Evolutionary conservation across 2,888 invertebrate genomes (phyloP).

Genomic region (Sesia bembeciformis): DNA sequence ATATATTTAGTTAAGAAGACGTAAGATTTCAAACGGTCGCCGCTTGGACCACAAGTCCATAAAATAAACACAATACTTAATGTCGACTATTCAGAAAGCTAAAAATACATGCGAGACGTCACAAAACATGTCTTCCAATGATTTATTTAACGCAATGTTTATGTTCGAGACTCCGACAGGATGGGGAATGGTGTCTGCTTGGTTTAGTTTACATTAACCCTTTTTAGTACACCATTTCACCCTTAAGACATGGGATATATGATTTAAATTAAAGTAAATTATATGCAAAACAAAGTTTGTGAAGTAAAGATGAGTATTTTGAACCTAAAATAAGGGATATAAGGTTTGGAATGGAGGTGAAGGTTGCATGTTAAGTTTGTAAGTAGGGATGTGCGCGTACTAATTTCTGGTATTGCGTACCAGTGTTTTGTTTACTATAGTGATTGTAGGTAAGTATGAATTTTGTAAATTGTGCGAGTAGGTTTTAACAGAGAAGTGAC

Average conservation of each 20-base stretch:
- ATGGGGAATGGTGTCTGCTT: constrained; percentile 36
- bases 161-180: constrained; percentile 27
- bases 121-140: constrained; percentile 53
- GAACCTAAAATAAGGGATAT: not conserved
- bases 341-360: not conserved
- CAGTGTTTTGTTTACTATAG: too few relatives aligned
- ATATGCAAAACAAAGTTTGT: not conserved
- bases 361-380: not conserved
- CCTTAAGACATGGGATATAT: constrained; percentile 6
- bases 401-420: too few relatives aligned
- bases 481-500: too few relatives aligned
- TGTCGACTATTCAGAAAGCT: constrained; percentile 11
- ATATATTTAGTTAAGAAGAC: too few relatives aligned
- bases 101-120: constrained; percentile 37
- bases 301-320: not conserved
- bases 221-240: constrained; percentile 6
- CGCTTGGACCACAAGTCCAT: constrained; percentile 15
- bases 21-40: too few relatives aligned
- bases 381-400: too few relatives aligned
- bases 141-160: constrained; percentile 66
- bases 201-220: constrained; percentile 40
- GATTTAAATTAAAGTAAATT: not conserved
- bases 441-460: too few relatives aligned
- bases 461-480: too few relatives aligned
- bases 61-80: constrained; percentile 31